A percentile compares a stretch with the other conserved stretches of the same genome.
Conservation (phyloP, 2,888 invertebrate genomes). For the Trissolcus japonicus region DNA sequence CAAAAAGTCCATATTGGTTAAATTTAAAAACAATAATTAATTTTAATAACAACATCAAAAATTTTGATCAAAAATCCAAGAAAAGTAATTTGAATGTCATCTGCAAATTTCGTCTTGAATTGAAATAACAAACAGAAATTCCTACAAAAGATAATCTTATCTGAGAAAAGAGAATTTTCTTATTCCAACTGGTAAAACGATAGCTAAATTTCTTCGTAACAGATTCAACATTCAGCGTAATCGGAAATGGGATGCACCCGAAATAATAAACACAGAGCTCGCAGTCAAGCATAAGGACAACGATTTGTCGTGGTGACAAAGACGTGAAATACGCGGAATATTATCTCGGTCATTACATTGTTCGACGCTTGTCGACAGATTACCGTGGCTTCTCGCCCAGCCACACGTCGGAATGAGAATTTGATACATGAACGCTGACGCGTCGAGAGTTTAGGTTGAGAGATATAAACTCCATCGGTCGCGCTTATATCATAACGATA, state of each 20-base stretch:
- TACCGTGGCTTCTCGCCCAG: constrained; percentile 7
- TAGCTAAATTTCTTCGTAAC: no score
- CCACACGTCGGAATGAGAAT: constrained; percentile 21
- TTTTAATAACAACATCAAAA: no score
- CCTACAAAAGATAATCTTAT: no score
- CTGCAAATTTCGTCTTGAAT: neutral
- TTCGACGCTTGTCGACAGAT: constrained; percentile 17
- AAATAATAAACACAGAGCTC: neutral
- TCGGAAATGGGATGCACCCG: neutral
- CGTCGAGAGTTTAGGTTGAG: constrained; percentile 11
- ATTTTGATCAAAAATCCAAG: no score
- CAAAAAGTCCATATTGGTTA: no score
- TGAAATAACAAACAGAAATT: no score
- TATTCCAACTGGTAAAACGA: no score
- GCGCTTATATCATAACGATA: constrained; percentile 21
- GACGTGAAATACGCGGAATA: constrained; percentile 9
- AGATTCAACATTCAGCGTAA: no score
- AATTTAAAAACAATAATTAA: no score
- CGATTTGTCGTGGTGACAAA: neutral
- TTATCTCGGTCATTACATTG: constrained; percentile 22
- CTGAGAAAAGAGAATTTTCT: no score
- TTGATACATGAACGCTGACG: constrained; percentile 20
- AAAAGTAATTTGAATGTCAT: neutral
- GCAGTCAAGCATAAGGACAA: neutral
- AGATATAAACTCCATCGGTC: constrained; percentile 3